Percentiles rank a stretch among this genome's conserved stretches.
Evolutionary conservation across 2,888 invertebrate species (phyloP).

Genomic region (Drosophila dives): DNA sequence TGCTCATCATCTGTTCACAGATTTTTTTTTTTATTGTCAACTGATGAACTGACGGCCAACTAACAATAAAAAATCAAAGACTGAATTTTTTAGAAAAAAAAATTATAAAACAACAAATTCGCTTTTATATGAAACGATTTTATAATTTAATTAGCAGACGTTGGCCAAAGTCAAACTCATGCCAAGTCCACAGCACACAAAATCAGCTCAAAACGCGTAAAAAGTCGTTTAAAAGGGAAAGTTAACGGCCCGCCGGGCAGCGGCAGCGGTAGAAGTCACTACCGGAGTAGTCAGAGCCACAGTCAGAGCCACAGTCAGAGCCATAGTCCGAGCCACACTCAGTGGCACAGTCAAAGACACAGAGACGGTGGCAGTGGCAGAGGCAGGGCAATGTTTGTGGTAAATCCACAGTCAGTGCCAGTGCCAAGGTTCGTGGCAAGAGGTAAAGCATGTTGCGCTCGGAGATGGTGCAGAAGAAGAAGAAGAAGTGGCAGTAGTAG

Average conservation of each 20-base stretch:
- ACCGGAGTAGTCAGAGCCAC: conserved; percentile 30
- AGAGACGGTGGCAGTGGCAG: background rate
- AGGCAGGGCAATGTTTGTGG: conserved; percentile 12
- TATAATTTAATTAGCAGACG: conserved; percentile 76
- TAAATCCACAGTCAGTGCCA: conserved; percentile 22
- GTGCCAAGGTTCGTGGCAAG: conserved; percentile 55
- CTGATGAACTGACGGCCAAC: conserved; percentile 6
- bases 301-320: conserved; percentile 21
- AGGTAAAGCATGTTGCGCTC: conserved; percentile 70
- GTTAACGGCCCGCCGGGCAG: conserved; percentile 56
- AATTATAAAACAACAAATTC: conserved; percentile 68
- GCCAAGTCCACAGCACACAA: conserved; percentile 38
- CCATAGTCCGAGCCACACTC: conserved; percentile 10
- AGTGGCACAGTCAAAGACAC: conserved; percentile 1
- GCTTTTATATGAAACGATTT: conserved; percentile 76
- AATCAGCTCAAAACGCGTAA: conserved; percentile 57
- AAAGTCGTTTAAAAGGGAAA: conserved; percentile 80
- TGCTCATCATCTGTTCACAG: conserved; percentile 44
- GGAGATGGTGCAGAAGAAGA: background rate
- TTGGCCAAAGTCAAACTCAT: conserved; percentile 49
- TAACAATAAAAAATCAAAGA: conserved; percentile 64
- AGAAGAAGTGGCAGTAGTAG: background rate
- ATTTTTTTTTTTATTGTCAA: conserved; percentile 64
- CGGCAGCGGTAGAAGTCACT: conserved; percentile 19
- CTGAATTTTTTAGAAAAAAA: conserved; percentile 55